These are phyloP conservation scores for Ictidomys tridecemlineatus DNA, from an alignment of 2,113 vertebrate species.

Conservation along the genomic window DNA sequence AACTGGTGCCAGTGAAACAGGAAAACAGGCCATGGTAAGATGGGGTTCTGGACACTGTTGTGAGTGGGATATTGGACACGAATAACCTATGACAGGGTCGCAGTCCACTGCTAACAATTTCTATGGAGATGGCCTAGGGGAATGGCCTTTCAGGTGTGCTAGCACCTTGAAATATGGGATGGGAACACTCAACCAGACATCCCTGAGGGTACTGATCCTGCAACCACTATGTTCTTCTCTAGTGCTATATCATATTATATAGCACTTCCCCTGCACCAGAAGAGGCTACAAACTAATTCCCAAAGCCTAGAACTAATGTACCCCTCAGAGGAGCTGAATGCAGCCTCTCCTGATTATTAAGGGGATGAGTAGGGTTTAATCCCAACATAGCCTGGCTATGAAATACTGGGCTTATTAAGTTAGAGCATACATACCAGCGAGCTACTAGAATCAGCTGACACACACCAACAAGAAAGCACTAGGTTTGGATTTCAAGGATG, in stretches of 20 bases:
- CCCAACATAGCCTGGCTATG: neutral
- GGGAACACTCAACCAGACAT: neutral
- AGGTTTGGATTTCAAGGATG: slow-evolving; percentile 9
- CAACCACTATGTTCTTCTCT: neutral
- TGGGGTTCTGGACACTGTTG: neutral
- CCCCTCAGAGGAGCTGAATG: neutral
- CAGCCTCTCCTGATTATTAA: neutral
- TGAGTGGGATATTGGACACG: neutral
- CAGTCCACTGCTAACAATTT: slow-evolving; percentile 15
- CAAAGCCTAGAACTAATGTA: neutral
- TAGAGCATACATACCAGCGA: slow-evolving; percentile 1
- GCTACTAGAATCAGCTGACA: neutral
- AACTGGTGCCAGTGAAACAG: neutral
- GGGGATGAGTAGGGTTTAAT: neutral
- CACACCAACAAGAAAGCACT: neutral
- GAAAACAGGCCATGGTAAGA: neutral
- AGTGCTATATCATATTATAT: neutral
- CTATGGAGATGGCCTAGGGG: neutral
- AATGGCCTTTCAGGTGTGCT: neutral
- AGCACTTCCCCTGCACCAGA: neutral
- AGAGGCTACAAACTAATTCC: neutral
- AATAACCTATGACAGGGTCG: neutral
- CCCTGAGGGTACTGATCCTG: neutral
- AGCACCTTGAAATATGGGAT: neutral
- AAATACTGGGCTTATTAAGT: neutral